Evolutionary conservation across 2,113 vertebrate species (phyloP), one percentile per base, ranked within the genome.

Genomic region (Mungos mungo): DNA sequence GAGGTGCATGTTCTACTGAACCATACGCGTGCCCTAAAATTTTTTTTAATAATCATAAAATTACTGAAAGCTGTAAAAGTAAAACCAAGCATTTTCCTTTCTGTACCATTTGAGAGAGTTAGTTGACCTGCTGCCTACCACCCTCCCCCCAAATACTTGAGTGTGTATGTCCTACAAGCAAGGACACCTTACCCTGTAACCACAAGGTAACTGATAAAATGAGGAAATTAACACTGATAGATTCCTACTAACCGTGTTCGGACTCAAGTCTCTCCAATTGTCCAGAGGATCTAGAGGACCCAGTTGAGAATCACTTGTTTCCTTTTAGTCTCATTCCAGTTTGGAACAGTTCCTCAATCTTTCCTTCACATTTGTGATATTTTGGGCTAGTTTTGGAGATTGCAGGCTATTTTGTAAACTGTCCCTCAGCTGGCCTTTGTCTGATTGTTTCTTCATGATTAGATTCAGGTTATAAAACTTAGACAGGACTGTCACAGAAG

Each of bases 141-240:
- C 1, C 1, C 6, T 14, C 1, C 11, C 16, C 18, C 18, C 38
- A 54, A 33, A 7, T 2, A 31, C 5, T 13, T 72, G 2, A 11
- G 11, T 21, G 7, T 68, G 19, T 41, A 23, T 29, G 60, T 92
- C 47, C 47, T 88, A 50, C 35, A 71, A 72, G 66, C 23, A 27
- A 71, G 47, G 68, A 21, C 16, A 4, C 4, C 35, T 12, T 35
- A 52, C n/a, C 18, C 10, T 18, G 5, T 27, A 65, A 68, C 29
- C n/a, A 71, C 14, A 54, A 65, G 16, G 16, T 45, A 66, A 50
- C 14, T 35, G 21, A n/a, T 7, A 27, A 38, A 89, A 65, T 45
- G 50, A 63, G n/a, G 27, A 84, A 60, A 81, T 45, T 5, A 29
- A 31, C 47, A 45, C 2, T 3, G 0, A 12, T 76, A 4, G 29